Evolutionary conservation across 1,140 invertebrate genomes (phyloP).

Genomic region (Drosophila navojoa): DNA sequence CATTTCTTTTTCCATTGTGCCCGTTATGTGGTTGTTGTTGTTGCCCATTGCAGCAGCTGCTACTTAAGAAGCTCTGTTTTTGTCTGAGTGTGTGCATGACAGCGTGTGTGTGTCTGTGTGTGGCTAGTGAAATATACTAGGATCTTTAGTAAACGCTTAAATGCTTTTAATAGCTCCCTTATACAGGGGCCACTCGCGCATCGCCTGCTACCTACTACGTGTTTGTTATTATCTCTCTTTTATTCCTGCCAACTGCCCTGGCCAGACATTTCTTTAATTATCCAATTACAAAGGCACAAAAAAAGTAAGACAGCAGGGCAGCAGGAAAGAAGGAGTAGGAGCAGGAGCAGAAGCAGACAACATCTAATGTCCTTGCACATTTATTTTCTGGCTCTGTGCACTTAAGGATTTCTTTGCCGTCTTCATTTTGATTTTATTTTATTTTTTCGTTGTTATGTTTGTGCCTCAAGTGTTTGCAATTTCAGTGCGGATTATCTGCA

Average conservation of each 20-base stretch:
- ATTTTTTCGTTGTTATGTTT: not conserved
- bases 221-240: constrained; percentile 48
- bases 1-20: constrained; percentile 2
- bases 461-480: constrained; percentile 53
- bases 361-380: constrained; percentile 54
- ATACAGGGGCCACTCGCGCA: constrained; percentile 30
- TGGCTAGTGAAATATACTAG: constrained; percentile 66
- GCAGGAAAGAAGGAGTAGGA: not conserved
- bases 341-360: not conserved
- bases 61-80: constrained; percentile 34
- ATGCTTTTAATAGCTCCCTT: constrained; percentile 72
- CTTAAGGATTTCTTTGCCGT: constrained; percentile 29
- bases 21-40: constrained; percentile 25
- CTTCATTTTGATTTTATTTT: too few species aligned
- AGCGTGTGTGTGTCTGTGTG: constrained; percentile 19
- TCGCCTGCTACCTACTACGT: constrained; percentile 5
- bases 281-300: constrained; percentile 76
- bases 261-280: constrained; percentile 76
- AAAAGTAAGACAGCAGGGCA: constrained; percentile 16
- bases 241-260: constrained; percentile 39
- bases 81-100: constrained; percentile 14
- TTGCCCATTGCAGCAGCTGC: constrained; percentile 41
- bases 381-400: constrained; percentile 31
- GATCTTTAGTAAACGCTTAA: constrained; percentile 77
- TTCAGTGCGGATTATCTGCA: constrained; percentile 9